Evolutionary conservation across 1,140 invertebrate genomes (phyloP), one percentile per base, ranked within the genome.

Genomic region (Neomicropteryx cornuta): DNA sequence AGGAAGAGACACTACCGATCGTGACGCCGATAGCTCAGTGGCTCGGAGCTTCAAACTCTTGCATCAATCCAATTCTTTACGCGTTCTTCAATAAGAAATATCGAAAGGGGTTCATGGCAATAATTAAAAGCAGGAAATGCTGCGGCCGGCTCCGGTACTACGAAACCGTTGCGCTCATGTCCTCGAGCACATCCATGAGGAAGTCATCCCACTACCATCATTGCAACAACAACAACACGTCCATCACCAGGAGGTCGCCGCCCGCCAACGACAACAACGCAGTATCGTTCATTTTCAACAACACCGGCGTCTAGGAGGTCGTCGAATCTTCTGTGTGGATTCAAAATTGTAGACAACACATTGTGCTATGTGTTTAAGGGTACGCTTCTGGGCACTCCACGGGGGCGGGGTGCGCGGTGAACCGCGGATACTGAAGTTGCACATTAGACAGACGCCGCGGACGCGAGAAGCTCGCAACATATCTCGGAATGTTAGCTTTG

Each of bases 71-170:
- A 0, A 83, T 96, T 29, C 75, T 98, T n/a, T 97, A 97, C 62
- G 91, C 92, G 1, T 94, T 91, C 60, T 95, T 96, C 68, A 96
- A 95, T 60, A 91, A 94, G 49, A 97, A 97, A 58, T 97, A 93
- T 57, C 72, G 92, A 1, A 80, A 85, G 27, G 93, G 93, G 2
- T 97, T 97, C 62, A 76, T 85, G 3, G 87, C 87, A 5, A 87
- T 95, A 19, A 72, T 94, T 1, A 83, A 86, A 55, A 87, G 83
- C 45, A 72, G 81, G 19, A 77, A 77, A 40, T 91, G 87, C 62
- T 91, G 87, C 53, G 84, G 83, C 4, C 74, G 83, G 29, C 66
- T 88, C 18, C 72, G 83, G 21, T 87, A 81, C 50, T 87, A 88
- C 54, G 83, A 87, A 55, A 85, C 84, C 1, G 82, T 87, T 1